These are phyloP conservation scores for Yponomeuta plumbellus DNA, from an alignment of 2,888 invertebrate species.

Conservation along the genomic window DNA sequence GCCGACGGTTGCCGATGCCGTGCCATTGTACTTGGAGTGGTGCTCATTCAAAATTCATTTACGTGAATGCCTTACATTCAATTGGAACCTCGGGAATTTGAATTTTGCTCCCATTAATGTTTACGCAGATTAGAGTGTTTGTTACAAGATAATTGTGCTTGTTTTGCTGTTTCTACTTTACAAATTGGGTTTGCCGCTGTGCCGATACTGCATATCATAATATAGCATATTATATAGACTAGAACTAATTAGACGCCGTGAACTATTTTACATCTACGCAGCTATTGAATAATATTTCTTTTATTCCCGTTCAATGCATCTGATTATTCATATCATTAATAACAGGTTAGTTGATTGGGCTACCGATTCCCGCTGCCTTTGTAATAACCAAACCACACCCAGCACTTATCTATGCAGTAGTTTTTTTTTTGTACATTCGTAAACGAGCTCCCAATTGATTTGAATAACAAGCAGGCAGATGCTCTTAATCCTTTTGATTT, in stretches of 20 bases:
- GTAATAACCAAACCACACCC: conserved; percentile 69
- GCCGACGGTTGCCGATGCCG: conserved; percentile 37
- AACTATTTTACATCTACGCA: conserved; percentile 16
- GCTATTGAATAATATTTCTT: background rate
- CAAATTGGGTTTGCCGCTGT: background rate
- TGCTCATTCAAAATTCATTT: conserved; percentile 64
- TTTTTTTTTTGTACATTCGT: conserved; percentile 76
- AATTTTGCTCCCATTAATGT: conserved; percentile 46
- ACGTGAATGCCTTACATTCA: conserved; percentile 54
- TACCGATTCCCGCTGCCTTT: conserved; percentile 62
- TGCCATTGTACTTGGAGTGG: conserved; percentile 41
- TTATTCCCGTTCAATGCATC: conserved; percentile 14
- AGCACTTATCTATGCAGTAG: conserved; percentile 72
- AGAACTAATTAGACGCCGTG: conserved; percentile 1
- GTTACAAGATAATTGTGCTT: conserved; percentile 16
- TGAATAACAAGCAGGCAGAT: conserved; percentile 76
- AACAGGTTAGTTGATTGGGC: conserved; percentile 66
- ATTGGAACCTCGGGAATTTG: conserved; percentile 48
- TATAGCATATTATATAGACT: background rate
- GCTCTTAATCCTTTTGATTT: conserved; percentile 77
- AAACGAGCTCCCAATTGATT: conserved; percentile 75
- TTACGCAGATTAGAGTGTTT: conserved; percentile 31
- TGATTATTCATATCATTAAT: conserved; percentile 48
- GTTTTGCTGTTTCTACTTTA: background rate
- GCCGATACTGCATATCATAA: background rate